A percentile compares a stretch with the other conserved stretches of the same genome.
Conservation (phyloP, 2,113 vertebrate species). For the Lampris incognitus region DNA sequence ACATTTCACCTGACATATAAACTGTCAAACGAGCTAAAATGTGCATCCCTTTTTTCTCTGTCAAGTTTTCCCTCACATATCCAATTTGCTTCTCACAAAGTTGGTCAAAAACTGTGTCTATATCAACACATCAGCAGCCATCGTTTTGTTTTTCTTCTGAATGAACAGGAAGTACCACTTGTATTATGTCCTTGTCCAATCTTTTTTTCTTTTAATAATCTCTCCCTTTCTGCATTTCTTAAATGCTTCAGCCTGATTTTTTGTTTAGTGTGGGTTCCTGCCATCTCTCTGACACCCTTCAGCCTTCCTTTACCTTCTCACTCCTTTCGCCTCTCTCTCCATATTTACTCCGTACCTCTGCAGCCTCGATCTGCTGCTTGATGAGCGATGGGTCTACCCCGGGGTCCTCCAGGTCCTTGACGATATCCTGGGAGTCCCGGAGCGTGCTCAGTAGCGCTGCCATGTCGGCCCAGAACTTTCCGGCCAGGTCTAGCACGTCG, state of each 20-base stretch:
- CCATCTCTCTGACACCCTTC: neutral
- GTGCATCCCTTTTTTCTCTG: too few species aligned
- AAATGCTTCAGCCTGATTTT: neutral
- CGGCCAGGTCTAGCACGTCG: slow-evolving; percentile 94
- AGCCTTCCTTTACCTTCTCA: too few species aligned
- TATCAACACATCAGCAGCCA: too few species aligned
- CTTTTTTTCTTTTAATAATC: neutral
- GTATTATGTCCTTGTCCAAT: too few species aligned
- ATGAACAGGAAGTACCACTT: too few species aligned
- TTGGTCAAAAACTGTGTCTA: too few species aligned
- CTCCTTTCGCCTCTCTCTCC: neutral
- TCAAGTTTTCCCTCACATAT: too few species aligned
- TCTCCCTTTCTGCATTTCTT: neutral
- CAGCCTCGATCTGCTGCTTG: slow-evolving; percentile 97
- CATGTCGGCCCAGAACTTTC: slow-evolving; percentile 99
- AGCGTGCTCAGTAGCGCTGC: slow-evolving; percentile 94
- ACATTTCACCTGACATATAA: too few species aligned
- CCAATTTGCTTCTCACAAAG: too few species aligned
- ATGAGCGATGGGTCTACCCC: slow-evolving; percentile 99
- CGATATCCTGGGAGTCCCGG: slow-evolving; percentile 94
- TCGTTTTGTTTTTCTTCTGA: too few species aligned
- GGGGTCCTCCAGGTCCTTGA: slow-evolving; percentile 95
- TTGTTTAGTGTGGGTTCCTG: neutral
- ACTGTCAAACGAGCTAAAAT: too few species aligned
- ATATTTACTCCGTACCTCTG: slow-evolving; percentile 84